Evolutionary conservation across 2,888 invertebrate genomes (phyloP), one percentile per base, ranked within the genome.

Genomic region (Panzeria rudis): DNA sequence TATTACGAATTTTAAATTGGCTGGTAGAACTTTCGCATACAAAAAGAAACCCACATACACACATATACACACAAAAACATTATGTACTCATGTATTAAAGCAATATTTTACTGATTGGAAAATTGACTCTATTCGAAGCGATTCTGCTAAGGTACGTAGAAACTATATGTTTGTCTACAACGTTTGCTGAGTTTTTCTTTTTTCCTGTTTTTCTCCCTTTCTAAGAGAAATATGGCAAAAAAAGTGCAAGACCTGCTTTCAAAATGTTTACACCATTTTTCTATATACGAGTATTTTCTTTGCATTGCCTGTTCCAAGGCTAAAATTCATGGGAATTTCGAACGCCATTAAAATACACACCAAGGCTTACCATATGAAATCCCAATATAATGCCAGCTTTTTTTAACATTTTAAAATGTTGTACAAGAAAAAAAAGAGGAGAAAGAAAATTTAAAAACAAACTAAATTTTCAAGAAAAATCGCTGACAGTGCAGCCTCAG

Each of bases 1-100:
- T 89, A 90, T 90, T 90, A 91, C 89, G 90, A 91, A 89, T 91
- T 91, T 91, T 89, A 91, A 91, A 91, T 91, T 91, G 91, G 84
- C 82, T 86, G 72, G 69, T 82, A 79, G 86, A 56, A 76, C 72
- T 80, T 56, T 71, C 38, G 35, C 41, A 80, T 32, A 72, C 68
- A 69, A 41, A 68, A 54, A 41, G 35, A 68, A 50, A 52, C 73
- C 17, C 17, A 54, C 44, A 32, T 44, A 23, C 0, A n/a, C 17
- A 5, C 20, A 41, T 2, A 56, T 23, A n/a, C 56, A 76, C 25
- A 64, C 20, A 23, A 80, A 83, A 82, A 86, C 86, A 87, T 61
- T 47, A 73, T 69, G 50, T 68, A 68, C 59, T 85, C 83, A 71
- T 73, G 82, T 69, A 59, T 82, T 82, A 75, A 78, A 71, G 73